Percentiles rank a stretch among this genome's conserved stretches.
These are phyloP conservation scores for Bombus impatiens DNA, from an alignment of 1,140 invertebrate species.

Conservation along the genomic window DNA sequence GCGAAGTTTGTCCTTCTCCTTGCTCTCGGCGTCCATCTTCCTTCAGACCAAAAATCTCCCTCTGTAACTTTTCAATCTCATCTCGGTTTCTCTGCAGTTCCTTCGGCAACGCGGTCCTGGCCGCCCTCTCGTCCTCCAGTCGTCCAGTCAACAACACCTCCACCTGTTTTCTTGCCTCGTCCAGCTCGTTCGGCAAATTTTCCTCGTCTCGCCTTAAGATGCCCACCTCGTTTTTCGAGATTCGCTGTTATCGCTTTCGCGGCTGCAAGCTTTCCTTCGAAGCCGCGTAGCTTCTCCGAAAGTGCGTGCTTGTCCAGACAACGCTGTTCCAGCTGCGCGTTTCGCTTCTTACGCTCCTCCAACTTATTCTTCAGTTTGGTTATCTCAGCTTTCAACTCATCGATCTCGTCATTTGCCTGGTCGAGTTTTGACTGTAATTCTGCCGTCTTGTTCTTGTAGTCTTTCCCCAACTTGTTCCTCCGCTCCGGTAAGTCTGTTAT, in stretches of 20 bases:
- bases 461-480: constrained; percentile 43
- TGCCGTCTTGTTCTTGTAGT: constrained; percentile 23
- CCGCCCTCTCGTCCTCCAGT: not conserved
- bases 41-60: constrained; percentile 26
- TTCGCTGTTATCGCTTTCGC: constrained; percentile 1
- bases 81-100: not conserved
- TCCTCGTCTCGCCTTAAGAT: constrained; percentile 35
- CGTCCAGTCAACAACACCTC: not conserved
- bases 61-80: constrained; percentile 18
- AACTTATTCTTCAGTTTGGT: constrained; percentile 35
- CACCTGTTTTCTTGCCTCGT: not conserved
- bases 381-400: constrained; percentile 41
- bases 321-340: constrained; percentile 42
- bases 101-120: constrained; percentile 5
- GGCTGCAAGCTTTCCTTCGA: constrained; percentile 41
- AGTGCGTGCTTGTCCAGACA: constrained; percentile 14
- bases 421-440: constrained; percentile 59
- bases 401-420: constrained; percentile 56
- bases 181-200: constrained; percentile 34
- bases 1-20: constrained; percentile 27
- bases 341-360: not conserved
- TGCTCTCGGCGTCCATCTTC: not conserved
- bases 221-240: constrained; percentile 2
- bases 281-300: constrained; percentile 10
- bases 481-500: constrained; percentile 67